Conservation (phyloP, 1,140 invertebrate species). For the Chrysomallon squamiferum region DNA sequence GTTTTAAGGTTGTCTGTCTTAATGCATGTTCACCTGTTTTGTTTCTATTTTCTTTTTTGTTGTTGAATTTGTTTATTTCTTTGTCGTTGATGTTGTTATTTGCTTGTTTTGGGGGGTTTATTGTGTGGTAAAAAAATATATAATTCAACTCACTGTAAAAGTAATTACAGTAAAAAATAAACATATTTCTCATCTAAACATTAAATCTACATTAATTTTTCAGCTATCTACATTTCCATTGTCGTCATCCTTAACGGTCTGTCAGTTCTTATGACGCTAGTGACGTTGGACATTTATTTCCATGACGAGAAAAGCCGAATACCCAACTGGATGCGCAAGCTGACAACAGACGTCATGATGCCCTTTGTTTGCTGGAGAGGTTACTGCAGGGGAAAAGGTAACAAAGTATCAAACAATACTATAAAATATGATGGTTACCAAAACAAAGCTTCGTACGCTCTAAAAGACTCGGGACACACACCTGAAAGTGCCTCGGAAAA, state of each 20-base stretch:
- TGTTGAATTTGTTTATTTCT: background rate
- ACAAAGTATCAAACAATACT: background rate
- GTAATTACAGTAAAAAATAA: too few species aligned
- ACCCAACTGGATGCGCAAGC: background rate
- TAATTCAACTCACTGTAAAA: too few species aligned
- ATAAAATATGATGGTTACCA: background rate
- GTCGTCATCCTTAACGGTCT: conserved; percentile 2
- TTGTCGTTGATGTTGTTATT: too few species aligned
- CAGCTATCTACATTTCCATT: conserved; percentile 16
- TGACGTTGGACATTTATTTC: conserved; percentile 10
- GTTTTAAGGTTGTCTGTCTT: background rate
- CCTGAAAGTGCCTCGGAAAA: too few species aligned
- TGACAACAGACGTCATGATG: background rate
- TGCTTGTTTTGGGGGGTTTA: too few species aligned
- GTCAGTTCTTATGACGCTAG: conserved; percentile 8
- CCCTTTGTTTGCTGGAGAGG: background rate
- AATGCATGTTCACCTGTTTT: background rate
- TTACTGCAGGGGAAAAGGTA: background rate
- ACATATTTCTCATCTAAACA: too few species aligned
- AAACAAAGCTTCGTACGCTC: background rate
- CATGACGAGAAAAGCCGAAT: background rate
- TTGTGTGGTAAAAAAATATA: too few species aligned
- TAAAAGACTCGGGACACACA: background rate
- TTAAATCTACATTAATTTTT: too few species aligned
- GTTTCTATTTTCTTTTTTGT: background rate